Percentiles rank a stretch among this genome's conserved stretches.
Evolutionary conservation across 2,113 vertebrate species (phyloP).

Genomic region (Suricata suricatta): DNA sequence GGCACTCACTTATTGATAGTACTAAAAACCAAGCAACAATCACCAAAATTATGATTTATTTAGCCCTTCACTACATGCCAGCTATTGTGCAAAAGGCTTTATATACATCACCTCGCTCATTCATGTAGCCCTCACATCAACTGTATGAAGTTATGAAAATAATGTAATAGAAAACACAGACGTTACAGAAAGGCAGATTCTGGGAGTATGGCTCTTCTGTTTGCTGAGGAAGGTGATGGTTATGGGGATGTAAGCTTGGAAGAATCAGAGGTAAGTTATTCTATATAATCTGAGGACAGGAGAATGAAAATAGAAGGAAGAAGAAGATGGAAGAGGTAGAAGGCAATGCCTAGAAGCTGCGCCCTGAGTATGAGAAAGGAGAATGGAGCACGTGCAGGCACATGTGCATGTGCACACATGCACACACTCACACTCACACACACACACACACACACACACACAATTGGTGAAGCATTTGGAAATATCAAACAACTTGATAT

Average conservation of each 20-base stretch:
- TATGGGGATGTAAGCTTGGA: neutral
- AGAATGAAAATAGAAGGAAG: neutral
- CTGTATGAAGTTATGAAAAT: neutral
- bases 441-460: neutral
- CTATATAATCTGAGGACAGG: neutral
- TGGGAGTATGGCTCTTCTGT: neutral
- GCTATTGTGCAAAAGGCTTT: neutral
- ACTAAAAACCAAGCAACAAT: neutral
- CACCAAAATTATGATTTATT: neutral
- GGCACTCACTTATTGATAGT: neutral
- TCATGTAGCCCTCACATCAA: neutral
- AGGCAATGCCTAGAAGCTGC: neutral
- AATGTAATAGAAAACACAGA: neutral
- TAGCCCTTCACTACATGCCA: neutral
- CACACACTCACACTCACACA: neutral
- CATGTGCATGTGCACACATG: neutral
- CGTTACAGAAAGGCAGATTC: neutral
- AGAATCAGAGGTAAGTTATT: neutral
- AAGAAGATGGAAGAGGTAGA: neutral
- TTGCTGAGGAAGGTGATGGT: neutral
- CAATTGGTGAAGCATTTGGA: neutral
- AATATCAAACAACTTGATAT: neutral
- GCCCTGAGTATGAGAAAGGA: neutral
- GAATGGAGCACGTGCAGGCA: fast-evolving
- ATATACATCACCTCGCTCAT: neutral